Evolutionary conservation across 1,140 invertebrate species (phyloP).

Genomic region (Belonocnema kinseyi): DNA sequence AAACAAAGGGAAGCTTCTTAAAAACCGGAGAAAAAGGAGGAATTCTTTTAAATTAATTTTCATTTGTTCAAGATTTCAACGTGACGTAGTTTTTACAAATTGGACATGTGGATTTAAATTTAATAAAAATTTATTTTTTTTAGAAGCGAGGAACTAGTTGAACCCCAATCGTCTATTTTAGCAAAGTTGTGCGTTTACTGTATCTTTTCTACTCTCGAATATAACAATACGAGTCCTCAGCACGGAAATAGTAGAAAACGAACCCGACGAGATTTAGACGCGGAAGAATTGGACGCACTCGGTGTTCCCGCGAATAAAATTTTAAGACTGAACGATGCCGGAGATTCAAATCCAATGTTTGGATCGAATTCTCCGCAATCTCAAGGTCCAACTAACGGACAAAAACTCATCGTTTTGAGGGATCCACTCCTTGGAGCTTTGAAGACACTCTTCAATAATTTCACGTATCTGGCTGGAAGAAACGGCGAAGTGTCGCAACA

Average conservation of each 20-base stretch:
- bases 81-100: too few relatives aligned
- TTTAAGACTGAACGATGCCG: constrained; percentile 79
- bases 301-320: constrained; percentile 79
- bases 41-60: too few relatives aligned
- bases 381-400: constrained; percentile 68
- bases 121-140: constrained; percentile 31
- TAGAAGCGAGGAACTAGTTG: constrained; percentile 81
- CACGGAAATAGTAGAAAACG: constrained; percentile 77
- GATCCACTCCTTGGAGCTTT: constrained; percentile 80
- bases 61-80: too few relatives aligned
- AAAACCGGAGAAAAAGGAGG: too few relatives aligned
- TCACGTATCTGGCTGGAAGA: constrained; percentile 84
- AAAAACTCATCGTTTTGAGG: constrained; percentile 74
- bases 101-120: too few relatives aligned
- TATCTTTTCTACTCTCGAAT: constrained; percentile 85
- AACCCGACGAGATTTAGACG: constrained; percentile 78
- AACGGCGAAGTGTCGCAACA: constrained; percentile 87
- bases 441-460: constrained; percentile 82
- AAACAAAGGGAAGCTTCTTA: too few relatives aligned
- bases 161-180: constrained; percentile 85
- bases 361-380: constrained; percentile 76
- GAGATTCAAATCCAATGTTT: constrained; percentile 77
- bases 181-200: constrained; percentile 86
- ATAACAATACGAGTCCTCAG: constrained; percentile 75
- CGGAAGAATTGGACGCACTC: constrained; percentile 78